A percentile compares a stretch with the other conserved stretches of the same genome.
phyloP scores from a whole-genome alignment of 2,888 invertebrate species.

The Macrostomum cliftonense region DNA sequence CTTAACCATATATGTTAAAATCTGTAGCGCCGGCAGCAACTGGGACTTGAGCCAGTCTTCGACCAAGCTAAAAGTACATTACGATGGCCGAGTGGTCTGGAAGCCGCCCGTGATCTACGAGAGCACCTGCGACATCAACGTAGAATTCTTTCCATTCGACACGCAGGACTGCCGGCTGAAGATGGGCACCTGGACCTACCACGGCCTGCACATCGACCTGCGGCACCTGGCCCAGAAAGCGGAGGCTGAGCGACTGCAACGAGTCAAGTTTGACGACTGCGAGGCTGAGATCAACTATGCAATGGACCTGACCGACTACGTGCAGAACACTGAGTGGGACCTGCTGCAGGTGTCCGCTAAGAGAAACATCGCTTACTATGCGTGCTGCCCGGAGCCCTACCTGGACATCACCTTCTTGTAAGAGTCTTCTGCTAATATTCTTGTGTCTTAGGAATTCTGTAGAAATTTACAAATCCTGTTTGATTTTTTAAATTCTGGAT shows the following conservation, averaged over 20 bases:
- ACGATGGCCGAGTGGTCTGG: conserved; percentile 52
- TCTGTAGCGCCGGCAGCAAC: conserved; percentile 5
- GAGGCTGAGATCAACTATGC: conserved; percentile 6
- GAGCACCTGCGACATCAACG: conserved; percentile 51
- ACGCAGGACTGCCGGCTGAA: conserved; percentile 68
- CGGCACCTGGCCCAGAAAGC: conserved; percentile 16
- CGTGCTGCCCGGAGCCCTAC: conserved; percentile 21
- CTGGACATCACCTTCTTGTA: conserved; percentile 15
- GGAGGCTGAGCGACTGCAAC: conserved; percentile 13
- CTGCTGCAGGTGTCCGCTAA: conserved; percentile 13
- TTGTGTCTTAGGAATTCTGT: too few species aligned
- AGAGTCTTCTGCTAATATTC: background rate
- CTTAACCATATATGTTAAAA: background rate
- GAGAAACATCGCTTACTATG: conserved; percentile 11
- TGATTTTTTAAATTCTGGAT: background rate
- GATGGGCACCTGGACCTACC: conserved; percentile 58
- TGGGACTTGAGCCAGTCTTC: conserved; percentile 6
- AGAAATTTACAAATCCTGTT: background rate
- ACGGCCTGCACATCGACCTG: conserved; percentile 23
- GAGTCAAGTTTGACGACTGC: conserved; percentile 4
- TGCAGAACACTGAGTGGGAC: conserved; percentile 20
- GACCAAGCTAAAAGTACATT: conserved; percentile 18
- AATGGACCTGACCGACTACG: conserved; percentile 6
- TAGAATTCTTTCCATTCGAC: conserved; percentile 81
- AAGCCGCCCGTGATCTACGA: conserved; percentile 61